Conservation (phyloP, 2,797 vertebrate genomes). For the Craterocephalus amniculus region DNA sequence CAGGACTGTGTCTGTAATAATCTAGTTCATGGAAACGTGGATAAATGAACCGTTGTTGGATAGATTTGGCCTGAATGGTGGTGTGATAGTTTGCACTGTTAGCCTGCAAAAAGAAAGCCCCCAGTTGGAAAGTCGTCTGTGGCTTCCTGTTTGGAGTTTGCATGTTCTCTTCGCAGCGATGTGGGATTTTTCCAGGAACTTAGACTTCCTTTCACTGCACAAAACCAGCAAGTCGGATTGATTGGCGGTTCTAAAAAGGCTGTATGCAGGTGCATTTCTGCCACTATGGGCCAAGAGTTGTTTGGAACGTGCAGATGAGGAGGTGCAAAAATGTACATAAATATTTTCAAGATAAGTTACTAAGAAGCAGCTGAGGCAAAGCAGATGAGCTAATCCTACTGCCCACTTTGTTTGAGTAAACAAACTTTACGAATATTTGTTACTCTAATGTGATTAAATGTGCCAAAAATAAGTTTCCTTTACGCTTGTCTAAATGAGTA, state of each 20-base stretch:
- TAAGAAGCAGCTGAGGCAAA: too few species aligned
- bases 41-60: not conserved
- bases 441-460: not conserved
- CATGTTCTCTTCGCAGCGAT: not conserved
- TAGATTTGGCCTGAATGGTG: not conserved
- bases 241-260: not conserved
- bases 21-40: not conserved
- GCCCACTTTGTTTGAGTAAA: too few species aligned
- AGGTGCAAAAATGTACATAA: not conserved
- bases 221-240: not conserved
- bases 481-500: not conserved
- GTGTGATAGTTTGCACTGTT: not conserved
- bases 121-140: not conserved
- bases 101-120: too few species aligned
- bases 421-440: not conserved
- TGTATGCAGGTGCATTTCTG: not conserved
- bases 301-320: not conserved
- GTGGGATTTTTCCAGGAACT: not conserved
- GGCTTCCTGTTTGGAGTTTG: not conserved
- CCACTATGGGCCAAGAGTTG: too few species aligned
- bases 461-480: not conserved
- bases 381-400: too few species aligned
- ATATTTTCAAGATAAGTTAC: too few species aligned
- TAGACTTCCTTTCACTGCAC: not conserved
- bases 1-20: not conserved